Conservation (phyloP, 2,797 vertebrate species). For the Astyanax mexicanus region DNA sequence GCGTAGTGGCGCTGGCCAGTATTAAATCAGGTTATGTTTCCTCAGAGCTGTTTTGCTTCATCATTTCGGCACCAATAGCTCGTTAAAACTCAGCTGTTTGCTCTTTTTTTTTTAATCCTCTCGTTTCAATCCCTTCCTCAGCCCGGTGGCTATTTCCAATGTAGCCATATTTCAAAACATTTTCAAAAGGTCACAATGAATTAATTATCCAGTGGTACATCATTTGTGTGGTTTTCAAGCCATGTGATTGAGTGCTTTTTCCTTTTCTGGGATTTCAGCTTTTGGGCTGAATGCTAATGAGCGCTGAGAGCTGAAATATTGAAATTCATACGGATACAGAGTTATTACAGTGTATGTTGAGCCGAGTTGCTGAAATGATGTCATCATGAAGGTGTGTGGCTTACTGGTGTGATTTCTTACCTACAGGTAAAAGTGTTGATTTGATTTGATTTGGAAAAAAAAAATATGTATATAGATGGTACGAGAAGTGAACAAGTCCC, state of each 20-base stretch:
- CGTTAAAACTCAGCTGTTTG: not conserved
- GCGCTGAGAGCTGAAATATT: not conserved
- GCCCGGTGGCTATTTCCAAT: conserved; percentile 54
- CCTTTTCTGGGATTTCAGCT: conserved; percentile 47
- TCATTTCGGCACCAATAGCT: conserved; percentile 1
- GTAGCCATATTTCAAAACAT: conserved; percentile 61
- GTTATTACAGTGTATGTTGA: not conserved
- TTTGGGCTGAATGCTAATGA: conserved; percentile 35
- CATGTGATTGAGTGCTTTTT: conserved; percentile 51
- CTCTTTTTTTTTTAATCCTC: not conserved
- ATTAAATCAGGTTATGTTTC: conserved; percentile 8
- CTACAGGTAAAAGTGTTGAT: not conserved
- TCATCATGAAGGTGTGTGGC: too few species aligned
- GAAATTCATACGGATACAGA: not conserved
- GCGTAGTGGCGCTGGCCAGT: not conserved
- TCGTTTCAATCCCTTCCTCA: conserved; percentile 27
- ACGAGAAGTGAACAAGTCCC: too few species aligned
- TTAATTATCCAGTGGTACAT: conserved; percentile 54
- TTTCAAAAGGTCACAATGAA: conserved; percentile 61
- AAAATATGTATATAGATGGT: too few species aligned
- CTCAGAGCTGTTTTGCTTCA: not conserved
- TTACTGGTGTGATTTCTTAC: not conserved
- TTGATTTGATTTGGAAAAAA: too few species aligned
- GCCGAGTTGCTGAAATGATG: not conserved
- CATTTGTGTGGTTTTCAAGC: conserved; percentile 52